phyloP scores from a whole-genome alignment of 2,113 vertebrate species.

The Leptosomus discolor region DNA sequence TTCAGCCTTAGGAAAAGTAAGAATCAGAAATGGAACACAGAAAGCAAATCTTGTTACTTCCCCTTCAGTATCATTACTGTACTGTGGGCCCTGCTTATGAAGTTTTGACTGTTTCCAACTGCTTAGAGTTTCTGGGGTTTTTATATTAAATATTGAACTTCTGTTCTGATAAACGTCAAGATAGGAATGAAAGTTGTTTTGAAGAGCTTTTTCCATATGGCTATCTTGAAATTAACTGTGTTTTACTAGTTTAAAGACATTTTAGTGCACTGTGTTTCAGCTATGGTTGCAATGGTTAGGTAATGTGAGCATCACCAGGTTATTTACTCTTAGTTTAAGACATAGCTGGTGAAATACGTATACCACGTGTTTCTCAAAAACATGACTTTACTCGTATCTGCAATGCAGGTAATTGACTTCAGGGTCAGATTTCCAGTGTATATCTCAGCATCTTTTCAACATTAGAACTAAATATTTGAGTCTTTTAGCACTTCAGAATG shows the following conservation, averaged over 20 bases:
- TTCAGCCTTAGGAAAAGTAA: background rate
- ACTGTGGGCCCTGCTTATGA: background rate
- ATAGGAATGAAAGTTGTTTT: background rate
- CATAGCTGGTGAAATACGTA: accelerated
- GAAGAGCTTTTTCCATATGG: background rate
- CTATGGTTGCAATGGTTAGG: background rate
- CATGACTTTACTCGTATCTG: background rate
- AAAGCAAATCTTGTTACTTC: background rate
- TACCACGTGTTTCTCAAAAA: background rate
- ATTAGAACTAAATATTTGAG: background rate
- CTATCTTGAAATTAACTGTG: background rate
- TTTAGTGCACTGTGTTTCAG: background rate
- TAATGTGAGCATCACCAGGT: background rate
- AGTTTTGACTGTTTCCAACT: background rate
- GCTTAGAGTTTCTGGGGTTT: background rate
- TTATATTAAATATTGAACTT: background rate
- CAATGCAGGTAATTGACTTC: background rate
- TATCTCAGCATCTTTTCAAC: background rate
- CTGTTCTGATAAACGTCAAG: background rate
- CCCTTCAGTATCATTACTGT: background rate
- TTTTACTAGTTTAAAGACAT: background rate
- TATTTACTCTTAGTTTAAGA: background rate
- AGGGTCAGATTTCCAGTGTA: background rate
- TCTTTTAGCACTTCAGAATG: background rate
- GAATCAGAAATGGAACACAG: background rate